Conservation (phyloP, 2,888 invertebrate species). For the Hydraecia micacea region DNA sequence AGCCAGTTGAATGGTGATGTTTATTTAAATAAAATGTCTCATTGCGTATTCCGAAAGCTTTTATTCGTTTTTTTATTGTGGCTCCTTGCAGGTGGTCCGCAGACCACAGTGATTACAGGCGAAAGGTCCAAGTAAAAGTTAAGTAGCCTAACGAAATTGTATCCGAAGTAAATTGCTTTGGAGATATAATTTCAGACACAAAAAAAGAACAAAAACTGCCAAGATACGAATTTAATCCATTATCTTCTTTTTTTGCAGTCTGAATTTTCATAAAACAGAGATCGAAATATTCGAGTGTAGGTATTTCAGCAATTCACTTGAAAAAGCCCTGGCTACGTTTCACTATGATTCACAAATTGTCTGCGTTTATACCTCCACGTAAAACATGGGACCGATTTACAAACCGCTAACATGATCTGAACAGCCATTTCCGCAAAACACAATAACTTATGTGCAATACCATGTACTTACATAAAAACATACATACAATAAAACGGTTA, state of each 20-base stretch:
- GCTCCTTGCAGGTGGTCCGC: conserved; percentile 54
- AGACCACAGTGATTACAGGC: conserved; percentile 46
- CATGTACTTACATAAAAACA: conserved; percentile 3
- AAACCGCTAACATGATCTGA: conserved; percentile 11
- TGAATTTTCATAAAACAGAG: conserved; percentile 10
- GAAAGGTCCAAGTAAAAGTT: conserved; percentile 36
- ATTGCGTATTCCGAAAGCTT: conserved; percentile 31
- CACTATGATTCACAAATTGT: not conserved
- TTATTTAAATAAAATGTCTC: conserved; percentile 43
- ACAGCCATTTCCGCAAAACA: conserved; percentile 31
- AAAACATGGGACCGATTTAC: conserved; percentile 24
- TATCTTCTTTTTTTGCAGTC: not conserved
- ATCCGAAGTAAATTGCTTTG: conserved; percentile 50
- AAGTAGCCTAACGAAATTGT: conserved; percentile 47
- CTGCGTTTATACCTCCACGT: conserved; percentile 8
- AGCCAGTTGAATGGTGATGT: conserved; percentile 20
- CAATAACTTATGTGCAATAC: conserved; percentile 30
- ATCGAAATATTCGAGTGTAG: not conserved
- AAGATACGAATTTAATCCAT: conserved; percentile 13
- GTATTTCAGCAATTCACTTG: not conserved
- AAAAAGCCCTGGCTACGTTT: not conserved
- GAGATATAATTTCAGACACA: conserved; percentile 31
- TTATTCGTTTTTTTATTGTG: conserved; percentile 34
- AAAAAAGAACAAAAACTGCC: conserved; percentile 26
- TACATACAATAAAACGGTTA: conserved; percentile 28